A percentile compares a stretch with the other conserved stretches of the same genome.
These are phyloP conservation scores for Sepioteuthis lessoniana DNA, from an alignment of 2,888 invertebrate species.

Conservation along the genomic window DNA sequence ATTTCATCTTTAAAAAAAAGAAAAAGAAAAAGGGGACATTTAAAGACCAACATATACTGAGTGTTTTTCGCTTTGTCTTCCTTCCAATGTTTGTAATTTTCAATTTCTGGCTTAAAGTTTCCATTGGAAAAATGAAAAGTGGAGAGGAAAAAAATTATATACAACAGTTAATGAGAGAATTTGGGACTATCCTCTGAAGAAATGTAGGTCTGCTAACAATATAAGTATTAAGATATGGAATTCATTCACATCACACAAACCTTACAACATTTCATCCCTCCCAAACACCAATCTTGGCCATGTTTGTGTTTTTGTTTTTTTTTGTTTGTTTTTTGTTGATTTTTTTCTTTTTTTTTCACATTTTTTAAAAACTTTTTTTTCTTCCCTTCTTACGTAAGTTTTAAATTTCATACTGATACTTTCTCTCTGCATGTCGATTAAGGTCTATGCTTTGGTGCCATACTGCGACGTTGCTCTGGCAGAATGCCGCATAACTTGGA, in stretches of 20 bases:
- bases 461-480: conserved; percentile 56
- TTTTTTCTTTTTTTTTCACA: background rate
- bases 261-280: conserved; percentile 1
- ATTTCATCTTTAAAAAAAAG: background rate
- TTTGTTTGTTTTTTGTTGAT: background rate
- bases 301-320: background rate
- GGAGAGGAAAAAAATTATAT: background rate
- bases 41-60: background rate
- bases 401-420: conserved; percentile 35
- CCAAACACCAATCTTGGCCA: conserved; percentile 37
- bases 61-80: background rate
- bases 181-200: background rate
- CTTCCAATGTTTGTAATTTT: background rate
- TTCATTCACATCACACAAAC: conserved; percentile 11
- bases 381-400: background rate
- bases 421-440: background rate
- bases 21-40: too few species aligned
- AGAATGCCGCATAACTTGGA: conserved; percentile 66
- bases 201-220: conserved; percentile 1
- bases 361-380: background rate
- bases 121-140: background rate
- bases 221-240: background rate
- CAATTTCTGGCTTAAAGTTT: background rate
- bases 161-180: background rate
- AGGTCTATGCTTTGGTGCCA: conserved; percentile 47